Conservation (phyloP, 1,140 invertebrate genomes). For the Bombyx mori region ASM3026992v2 NC_085116.1:16993001-16993500, state of each 20-base stretch:
- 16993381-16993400: slow-evolving; percentile 93
- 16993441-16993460: too few relatives aligned
- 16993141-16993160: too few relatives aligned
- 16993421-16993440: too few relatives aligned
- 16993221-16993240: slow-evolving; percentile 91
- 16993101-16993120: too few relatives aligned
- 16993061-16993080: neutral
- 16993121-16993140: too few relatives aligned
- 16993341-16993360: slow-evolving; percentile 89
- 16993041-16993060: neutral
- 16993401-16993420: slow-evolving; percentile 69
- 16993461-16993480: too few relatives aligned
- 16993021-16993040: too few relatives aligned
- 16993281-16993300: slow-evolving; percentile 96
- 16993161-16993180: too few relatives aligned
- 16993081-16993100: neutral
- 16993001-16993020: too few relatives aligned
- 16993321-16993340: slow-evolving; percentile 90
- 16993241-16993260: slow-evolving; percentile 86
- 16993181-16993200: too few relatives aligned
- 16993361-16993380: slow-evolving; percentile 92
- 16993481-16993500: too few relatives aligned
- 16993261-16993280: slow-evolving; percentile 90
- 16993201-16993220: neutral
- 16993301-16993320: slow-evolving; percentile 93